Evolutionary conservation across 2,113 vertebrate species (phyloP).

Genomic region (Nanorana parkeri): DNA sequence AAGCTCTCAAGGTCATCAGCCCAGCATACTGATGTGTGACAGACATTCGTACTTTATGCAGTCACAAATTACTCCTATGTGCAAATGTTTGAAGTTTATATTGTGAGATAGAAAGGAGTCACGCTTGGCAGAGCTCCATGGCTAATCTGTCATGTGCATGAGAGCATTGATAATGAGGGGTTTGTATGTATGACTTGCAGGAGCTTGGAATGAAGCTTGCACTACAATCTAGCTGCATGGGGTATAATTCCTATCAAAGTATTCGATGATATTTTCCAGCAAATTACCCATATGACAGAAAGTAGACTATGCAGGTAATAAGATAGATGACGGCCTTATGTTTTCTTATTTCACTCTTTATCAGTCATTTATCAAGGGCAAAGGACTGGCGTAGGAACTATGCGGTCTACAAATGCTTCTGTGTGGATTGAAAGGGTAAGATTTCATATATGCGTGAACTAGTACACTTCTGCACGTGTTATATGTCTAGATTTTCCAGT

Average conservation of each 20-base stretch:
- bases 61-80: constrained; percentile 14
- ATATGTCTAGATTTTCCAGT: not conserved
- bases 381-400: not conserved
- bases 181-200: not conserved
- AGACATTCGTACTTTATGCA: constrained; percentile 17
- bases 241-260: constrained; percentile 17
- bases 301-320: constrained; percentile 38
- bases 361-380: constrained; percentile 28
- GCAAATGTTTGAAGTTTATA: constrained; percentile 32
- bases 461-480: not conserved
- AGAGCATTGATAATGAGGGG: constrained; percentile 23
- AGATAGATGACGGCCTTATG: constrained; percentile 40
- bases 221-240: constrained; percentile 9
- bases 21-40: not conserved
- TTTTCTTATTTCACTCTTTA: constrained; percentile 42
- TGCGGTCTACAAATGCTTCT: not conserved
- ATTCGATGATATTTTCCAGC: constrained; percentile 52
- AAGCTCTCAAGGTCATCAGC: constrained; percentile 29
- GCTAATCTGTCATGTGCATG: constrained; percentile 33
- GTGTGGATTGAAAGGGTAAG: not conserved
- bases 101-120: constrained; percentile 13
- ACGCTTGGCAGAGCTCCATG: constrained; percentile 20
- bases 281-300: constrained; percentile 49
- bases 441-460: not conserved
- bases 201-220: not conserved